These are phyloP conservation scores for Eleginops maclovinus DNA, from an alignment of 2,113 vertebrate genomes.

Conservation along the genomic window DNA sequence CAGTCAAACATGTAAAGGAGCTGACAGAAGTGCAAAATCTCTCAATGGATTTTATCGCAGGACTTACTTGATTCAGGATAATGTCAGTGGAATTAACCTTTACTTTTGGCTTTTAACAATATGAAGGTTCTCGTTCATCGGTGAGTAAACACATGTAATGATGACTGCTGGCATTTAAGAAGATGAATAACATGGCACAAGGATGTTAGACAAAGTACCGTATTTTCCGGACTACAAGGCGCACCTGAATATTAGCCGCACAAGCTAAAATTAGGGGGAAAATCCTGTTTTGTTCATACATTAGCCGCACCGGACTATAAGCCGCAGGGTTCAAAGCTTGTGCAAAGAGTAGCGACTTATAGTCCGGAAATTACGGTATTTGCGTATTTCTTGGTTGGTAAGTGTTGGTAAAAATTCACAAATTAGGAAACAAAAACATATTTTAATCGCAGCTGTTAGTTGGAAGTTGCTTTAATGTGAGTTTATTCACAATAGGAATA, in stretches of 20 bases:
- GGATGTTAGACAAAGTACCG: too few relatives aligned
- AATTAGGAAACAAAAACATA: background rate
- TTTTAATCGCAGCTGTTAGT: background rate
- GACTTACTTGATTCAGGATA: background rate
- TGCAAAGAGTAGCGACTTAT: too few relatives aligned
- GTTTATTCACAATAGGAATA: background rate
- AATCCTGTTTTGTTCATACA: too few relatives aligned
- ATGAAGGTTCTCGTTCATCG: background rate
- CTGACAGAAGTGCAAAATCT: background rate
- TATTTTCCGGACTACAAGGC: too few relatives aligned
- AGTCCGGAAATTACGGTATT: too few relatives aligned
- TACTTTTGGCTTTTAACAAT: background rate
- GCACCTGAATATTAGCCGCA: too few relatives aligned
- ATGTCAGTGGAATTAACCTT: too few relatives aligned
- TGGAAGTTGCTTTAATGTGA: background rate
- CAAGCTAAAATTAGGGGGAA: too few relatives aligned
- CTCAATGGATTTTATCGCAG: conserved; percentile 1
- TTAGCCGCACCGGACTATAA: too few relatives aligned
- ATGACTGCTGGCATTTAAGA: background rate
- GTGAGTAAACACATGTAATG: background rate
- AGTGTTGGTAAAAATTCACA: background rate
- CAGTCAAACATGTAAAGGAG: background rate
- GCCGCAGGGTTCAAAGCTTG: too few relatives aligned
- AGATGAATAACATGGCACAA: too few relatives aligned
- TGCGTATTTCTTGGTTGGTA: too few relatives aligned